Percentiles rank a stretch among this genome's conserved stretches.
Evolutionary conservation across 2,113 vertebrate genomes (phyloP).

Genomic region (Zapus hudsonius): DNA sequence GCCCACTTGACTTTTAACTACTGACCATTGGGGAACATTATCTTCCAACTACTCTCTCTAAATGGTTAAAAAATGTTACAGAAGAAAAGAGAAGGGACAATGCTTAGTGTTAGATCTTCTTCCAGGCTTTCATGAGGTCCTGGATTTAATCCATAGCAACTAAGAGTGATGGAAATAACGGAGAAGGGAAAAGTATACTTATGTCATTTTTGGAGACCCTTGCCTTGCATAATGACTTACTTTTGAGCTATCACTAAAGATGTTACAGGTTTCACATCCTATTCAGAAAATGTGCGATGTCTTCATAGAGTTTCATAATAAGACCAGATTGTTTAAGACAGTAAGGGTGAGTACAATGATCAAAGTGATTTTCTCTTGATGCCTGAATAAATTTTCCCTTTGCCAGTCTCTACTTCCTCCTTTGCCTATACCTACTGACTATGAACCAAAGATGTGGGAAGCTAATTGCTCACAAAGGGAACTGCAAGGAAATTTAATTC

Average conservation of each 20-base stretch:
- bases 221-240: background rate
- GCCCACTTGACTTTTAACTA: conserved; percentile 14
- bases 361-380: background rate
- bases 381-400: background rate
- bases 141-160: background rate
- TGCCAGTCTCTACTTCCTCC: background rate
- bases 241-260: conserved; percentile 15
- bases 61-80: background rate
- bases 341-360: conserved; percentile 11
- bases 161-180: background rate
- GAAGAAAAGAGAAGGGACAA: background rate
- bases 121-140: background rate
- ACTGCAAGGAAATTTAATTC: conserved; percentile 28
- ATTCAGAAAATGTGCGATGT: background rate
- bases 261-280: background rate
- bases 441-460: background rate
- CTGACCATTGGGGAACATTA: background rate
- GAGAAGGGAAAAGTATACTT: background rate
- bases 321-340: background rate
- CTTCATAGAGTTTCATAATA: background rate
- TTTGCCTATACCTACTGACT: conserved; percentile 18
- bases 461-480: conserved; percentile 48
- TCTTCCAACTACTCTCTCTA: background rate
- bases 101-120: background rate
- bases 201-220: background rate